These are phyloP conservation scores for Choloepus didactylus DNA, from an alignment of 2,797 vertebrate species.

Conservation along the genomic window DNA sequence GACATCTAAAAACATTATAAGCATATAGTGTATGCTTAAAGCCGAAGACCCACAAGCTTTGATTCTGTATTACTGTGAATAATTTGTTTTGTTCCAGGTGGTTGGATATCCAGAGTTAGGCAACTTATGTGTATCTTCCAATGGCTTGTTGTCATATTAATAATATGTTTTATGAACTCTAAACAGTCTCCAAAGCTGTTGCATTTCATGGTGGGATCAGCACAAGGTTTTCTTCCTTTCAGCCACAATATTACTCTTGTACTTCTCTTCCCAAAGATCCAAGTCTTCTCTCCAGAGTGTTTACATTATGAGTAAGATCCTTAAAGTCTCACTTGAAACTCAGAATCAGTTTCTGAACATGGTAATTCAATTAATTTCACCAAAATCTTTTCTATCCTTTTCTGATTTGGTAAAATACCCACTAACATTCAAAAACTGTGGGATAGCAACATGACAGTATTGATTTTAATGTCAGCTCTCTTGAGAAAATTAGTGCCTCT, in stretches of 20 bases:
- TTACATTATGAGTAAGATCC: background rate
- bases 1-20: background rate
- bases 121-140: fast-evolving
- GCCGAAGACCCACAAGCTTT: fast-evolving
- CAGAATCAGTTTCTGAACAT: background rate
- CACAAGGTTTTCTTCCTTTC: background rate
- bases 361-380: background rate
- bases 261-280: background rate
- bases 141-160: fast-evolving
- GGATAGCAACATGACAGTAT: background rate
- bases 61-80: too few species aligned
- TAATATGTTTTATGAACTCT: fast-evolving
- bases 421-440: background rate
- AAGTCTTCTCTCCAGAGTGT: background rate
- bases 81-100: fast-evolving
- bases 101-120: fast-evolving
- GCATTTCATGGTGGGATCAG: too few species aligned
- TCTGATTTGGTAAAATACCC: background rate
- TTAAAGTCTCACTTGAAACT: background rate
- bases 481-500: background rate
- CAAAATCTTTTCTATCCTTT: background rate
- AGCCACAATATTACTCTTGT: background rate
- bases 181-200: too few species aligned
- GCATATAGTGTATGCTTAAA: too few species aligned
- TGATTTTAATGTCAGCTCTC: background rate